Percentiles rank a stretch among this genome's conserved stretches.
Evolutionary conservation across 2,113 vertebrate species (phyloP).

Genomic region (Regulus satrapa): DNA sequence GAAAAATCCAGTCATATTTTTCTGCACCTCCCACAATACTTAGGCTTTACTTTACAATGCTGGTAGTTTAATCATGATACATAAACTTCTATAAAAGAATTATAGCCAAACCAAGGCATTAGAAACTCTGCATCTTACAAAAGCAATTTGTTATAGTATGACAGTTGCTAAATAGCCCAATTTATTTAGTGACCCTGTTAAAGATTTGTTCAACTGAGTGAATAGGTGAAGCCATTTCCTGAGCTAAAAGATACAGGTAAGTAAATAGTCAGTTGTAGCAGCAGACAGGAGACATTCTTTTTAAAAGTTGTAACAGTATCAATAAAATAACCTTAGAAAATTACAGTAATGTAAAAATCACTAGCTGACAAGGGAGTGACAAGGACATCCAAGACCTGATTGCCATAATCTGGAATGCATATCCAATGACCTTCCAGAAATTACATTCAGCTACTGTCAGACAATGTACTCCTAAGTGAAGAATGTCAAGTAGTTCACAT

Average conservation of each 20-base stretch:
- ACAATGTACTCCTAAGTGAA: constrained; percentile 31
- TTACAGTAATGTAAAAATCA: constrained; percentile 50
- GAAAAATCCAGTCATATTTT: neutral
- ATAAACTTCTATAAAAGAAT: constrained; percentile 42
- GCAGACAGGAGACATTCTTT: constrained; percentile 72
- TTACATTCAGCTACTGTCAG: constrained; percentile 70
- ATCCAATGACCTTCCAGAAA: constrained; percentile 49
- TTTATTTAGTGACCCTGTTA: constrained; percentile 69
- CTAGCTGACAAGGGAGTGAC: constrained; percentile 21
- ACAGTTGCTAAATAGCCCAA: constrained; percentile 61
- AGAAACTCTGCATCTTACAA: constrained; percentile 54
- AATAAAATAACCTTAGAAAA: constrained; percentile 69
- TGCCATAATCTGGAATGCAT: constrained; percentile 46
- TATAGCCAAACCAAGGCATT: constrained; percentile 39
- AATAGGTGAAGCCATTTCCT: constrained; percentile 76
- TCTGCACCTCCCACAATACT: neutral
- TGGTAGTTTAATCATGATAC: constrained; percentile 17
- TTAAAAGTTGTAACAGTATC: constrained; percentile 56
- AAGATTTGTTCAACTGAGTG: constrained; percentile 56
- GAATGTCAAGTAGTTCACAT: constrained; percentile 35
- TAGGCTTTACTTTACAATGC: constrained; percentile 17
- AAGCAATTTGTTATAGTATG: constrained; percentile 53
- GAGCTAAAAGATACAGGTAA: constrained; percentile 77
- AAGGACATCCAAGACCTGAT: constrained; percentile 47
- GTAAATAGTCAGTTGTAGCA: constrained; percentile 75